Evolutionary conservation across 2,113 vertebrate species (phyloP).

Genomic region (Meles meles): DNA sequence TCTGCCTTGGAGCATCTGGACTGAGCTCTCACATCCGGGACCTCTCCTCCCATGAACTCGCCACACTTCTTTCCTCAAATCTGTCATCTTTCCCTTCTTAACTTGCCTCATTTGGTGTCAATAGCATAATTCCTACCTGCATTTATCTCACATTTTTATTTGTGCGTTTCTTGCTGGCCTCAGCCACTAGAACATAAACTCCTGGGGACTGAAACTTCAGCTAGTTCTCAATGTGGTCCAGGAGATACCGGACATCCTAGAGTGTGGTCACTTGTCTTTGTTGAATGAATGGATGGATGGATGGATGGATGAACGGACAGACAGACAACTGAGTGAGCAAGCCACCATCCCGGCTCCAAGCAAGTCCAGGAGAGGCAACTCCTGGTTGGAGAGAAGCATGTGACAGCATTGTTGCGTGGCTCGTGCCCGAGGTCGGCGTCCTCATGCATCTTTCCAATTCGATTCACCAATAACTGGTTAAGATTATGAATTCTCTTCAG

Average conservation of each 20-base stretch:
- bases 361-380: not conserved
- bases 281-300: not conserved
- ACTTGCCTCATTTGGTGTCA: not conserved
- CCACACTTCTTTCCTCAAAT: not conserved
- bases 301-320: not conserved
- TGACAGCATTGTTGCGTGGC: not conserved
- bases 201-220: not conserved
- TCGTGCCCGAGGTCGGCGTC: not conserved
- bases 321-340: not conserved
- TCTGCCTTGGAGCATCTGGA: not conserved
- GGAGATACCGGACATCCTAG: not conserved
- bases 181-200: not conserved
- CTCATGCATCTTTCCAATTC: not conserved
- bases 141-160: not conserved
- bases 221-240: not conserved
- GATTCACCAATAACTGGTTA: not conserved
- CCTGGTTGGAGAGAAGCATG: not conserved
- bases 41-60: not conserved
- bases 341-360: accelerated
- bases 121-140: not conserved
- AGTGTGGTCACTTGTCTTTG: accelerated
- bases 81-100: not conserved
- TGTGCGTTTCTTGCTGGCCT: not conserved
- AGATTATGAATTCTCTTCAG: not conserved
- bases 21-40: accelerated